Conservation (phyloP, 2,888 invertebrate species). For the Atherix ibis region DNA sequence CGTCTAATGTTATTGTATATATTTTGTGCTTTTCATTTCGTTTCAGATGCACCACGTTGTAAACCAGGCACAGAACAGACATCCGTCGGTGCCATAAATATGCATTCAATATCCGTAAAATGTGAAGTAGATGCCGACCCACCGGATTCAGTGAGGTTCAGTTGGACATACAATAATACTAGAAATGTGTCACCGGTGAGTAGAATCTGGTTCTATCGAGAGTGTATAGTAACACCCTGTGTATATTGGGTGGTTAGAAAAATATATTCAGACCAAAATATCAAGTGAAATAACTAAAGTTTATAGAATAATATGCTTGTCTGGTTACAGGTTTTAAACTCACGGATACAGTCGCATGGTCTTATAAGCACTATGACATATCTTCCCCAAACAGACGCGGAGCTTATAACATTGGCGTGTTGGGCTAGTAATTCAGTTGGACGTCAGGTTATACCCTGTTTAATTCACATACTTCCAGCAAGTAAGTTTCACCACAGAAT, state of each 20-base stretch:
- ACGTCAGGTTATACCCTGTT: slow-evolving; percentile 62
- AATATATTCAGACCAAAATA: no score
- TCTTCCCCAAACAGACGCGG: slow-evolving; percentile 39
- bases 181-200: slow-evolving; percentile 57
- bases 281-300: no score
- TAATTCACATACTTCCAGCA: slow-evolving; percentile 66
- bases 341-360: slow-evolving; percentile 35
- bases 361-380: slow-evolving; percentile 43
- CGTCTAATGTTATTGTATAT: no score
- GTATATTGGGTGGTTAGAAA: no score
- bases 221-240: no score
- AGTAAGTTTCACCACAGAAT: slow-evolving; percentile 38
- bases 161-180: slow-evolving; percentile 74
- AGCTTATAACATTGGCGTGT: slow-evolving; percentile 71
- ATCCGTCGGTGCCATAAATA: slow-evolving; percentile 55
- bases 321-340: slow-evolving; percentile 35
- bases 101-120: slow-evolving; percentile 54
- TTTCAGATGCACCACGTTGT: slow-evolving; percentile 60
- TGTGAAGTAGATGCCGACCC: slow-evolving; percentile 75
- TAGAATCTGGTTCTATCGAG: no score
- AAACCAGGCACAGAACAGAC: slow-evolving; percentile 52
- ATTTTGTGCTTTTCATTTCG: no score
- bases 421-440: slow-evolving; percentile 79
- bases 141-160: slow-evolving; percentile 51
- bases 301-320: slow-evolving; percentile 1